Evolutionary conservation across 2,797 vertebrate genomes (phyloP).

Genomic region (Trematomus bernacchii): DNA sequence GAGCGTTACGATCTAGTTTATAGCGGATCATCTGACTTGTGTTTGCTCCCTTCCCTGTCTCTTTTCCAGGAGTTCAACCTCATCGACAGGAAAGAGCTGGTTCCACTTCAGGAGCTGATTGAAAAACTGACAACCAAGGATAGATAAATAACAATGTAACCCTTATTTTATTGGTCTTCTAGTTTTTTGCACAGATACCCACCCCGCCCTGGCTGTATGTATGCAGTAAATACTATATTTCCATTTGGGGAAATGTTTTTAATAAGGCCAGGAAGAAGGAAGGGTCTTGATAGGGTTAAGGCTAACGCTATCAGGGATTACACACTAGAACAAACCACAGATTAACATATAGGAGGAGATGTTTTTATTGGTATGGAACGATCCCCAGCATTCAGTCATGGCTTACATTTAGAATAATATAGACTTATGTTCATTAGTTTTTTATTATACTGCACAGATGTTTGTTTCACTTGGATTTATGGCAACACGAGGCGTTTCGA

Average conservation of each 20-base stretch:
- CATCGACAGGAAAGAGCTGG: constrained; percentile 97
- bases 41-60: neutral
- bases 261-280: constrained; percentile 76
- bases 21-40: fast-evolving
- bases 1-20: neutral
- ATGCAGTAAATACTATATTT: constrained; percentile 84
- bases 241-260: constrained; percentile 83
- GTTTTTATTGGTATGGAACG: constrained; percentile 51
- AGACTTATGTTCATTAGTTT: constrained; percentile 47
- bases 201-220: constrained; percentile 81
- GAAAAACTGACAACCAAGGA: constrained; percentile 99
- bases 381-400: constrained; percentile 56
- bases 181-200: constrained; percentile 84
- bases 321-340: constrained; percentile 63
- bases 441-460: constrained; percentile 48
- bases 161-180: constrained; percentile 74
- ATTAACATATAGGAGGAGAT: constrained; percentile 53
- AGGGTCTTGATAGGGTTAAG: constrained; percentile 75
- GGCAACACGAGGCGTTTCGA: constrained; percentile 28
- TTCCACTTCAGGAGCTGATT: constrained; percentile 97
- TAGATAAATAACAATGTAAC: constrained; percentile 88
- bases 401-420: constrained; percentile 51
- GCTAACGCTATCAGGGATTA: constrained; percentile 80
- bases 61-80: constrained; percentile 95
- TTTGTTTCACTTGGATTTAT: constrained; percentile 37